Evolutionary conservation across 2,797 vertebrate species (phyloP), one percentile per base, ranked within the genome.

Genomic region (Pangasius larnaudii): DNA sequence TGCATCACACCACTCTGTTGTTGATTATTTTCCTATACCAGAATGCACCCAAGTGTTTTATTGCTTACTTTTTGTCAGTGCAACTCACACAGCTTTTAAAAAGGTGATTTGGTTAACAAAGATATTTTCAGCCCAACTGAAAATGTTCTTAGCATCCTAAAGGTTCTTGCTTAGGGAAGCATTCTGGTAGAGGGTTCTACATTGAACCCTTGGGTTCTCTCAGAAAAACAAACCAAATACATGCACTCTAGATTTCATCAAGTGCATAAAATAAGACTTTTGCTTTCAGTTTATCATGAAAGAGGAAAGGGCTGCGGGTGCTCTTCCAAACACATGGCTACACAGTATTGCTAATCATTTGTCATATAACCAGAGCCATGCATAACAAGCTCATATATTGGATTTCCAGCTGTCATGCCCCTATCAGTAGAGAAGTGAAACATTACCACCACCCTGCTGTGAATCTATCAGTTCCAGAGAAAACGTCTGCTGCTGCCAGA

Each of bases 341-440:
- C 82, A 88, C 91, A 72, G 90, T 92, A 90, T 88, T 92, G 91
- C 90, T 90, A 91, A 91, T 91, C 90, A 94, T 94, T 85, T 94
- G 92, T 93, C 94, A 94, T 94, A 93, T 93, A 95, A 94, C 90
- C 91, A 87, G 88, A 49, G 88, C 86, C 71, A 77, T 84, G 93
- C 93, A 92, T 93, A 91, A 75, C 89, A 86, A 91, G 85, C 87
- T 59, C 86, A 63, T 89, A 89, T 89, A 87, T 74, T 87, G 33
- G 88, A 86, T 93, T 92, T 82, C 75, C 91, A 92, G 87, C 91
- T 90, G 88, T 88, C 88, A 71, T 74, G 30, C 87, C 86, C 91
- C 91, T 92, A 93, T 94, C 91, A 92, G 89, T 91, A 86, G 86
- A 39, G 90, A 90, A 56, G 82, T 91, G 90, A 94, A 92, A 92